phyloP scores from a whole-genome alignment of 2,797 vertebrate genomes.

The Molossus molossus region DNA sequence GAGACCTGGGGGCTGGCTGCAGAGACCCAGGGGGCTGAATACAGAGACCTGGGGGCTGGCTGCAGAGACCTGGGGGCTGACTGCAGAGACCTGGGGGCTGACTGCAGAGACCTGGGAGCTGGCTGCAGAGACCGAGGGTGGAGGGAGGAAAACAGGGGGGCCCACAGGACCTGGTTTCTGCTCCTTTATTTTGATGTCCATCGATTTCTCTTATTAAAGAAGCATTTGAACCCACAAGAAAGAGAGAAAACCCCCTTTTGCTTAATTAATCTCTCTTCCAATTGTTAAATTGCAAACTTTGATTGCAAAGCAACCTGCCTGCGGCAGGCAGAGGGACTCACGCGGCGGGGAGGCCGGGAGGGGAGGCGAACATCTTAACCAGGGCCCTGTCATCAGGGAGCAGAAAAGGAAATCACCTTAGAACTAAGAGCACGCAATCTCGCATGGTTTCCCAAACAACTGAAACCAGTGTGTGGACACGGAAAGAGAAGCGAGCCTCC shows the following conservation, averaged over 20 bases:
- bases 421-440: constrained; percentile 70
- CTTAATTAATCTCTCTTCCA: constrained; percentile 75
- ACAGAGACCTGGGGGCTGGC: background rate
- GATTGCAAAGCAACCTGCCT: constrained; percentile 44
- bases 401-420: constrained; percentile 72
- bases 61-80: no score
- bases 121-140: constrained; percentile 53
- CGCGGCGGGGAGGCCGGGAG: background rate
- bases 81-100: no score
- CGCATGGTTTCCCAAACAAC: constrained; percentile 80
- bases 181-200: constrained; percentile 63
- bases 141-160: no score
- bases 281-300: constrained; percentile 65
- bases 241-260: background rate
- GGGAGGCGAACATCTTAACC: constrained; percentile 42
- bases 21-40: no score
- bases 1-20: no score
- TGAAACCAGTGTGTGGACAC: constrained; percentile 84
- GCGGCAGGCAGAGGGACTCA: constrained; percentile 47
- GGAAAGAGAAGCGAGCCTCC: constrained; percentile 82
- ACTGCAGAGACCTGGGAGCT: background rate
- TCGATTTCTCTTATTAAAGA: constrained; percentile 70
- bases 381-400: constrained; percentile 35
- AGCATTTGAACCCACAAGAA: constrained; percentile 50
- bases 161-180: background rate